A percentile compares a stretch with the other conserved stretches of the same genome.
Conservation (phyloP, 2,113 vertebrate genomes). For the Cricetomys ansorgei region DNA sequence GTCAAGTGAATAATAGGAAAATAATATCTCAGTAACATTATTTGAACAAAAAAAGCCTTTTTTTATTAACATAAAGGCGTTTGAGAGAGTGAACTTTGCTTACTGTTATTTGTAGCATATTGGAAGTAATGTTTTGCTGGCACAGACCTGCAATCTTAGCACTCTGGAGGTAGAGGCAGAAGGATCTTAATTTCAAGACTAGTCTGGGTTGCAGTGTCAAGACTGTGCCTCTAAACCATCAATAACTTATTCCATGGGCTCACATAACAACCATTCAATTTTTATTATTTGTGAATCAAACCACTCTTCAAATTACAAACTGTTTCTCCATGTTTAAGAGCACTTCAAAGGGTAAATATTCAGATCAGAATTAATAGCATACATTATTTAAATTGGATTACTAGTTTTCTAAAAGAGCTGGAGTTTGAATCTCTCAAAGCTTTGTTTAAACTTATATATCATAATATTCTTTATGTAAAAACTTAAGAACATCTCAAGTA, state of each 20-base stretch:
- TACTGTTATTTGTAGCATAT: neutral
- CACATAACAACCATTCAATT: neutral
- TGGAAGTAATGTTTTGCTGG: neutral
- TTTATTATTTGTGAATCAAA: neutral
- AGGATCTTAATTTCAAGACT: too few relatives aligned
- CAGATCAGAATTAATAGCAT: neutral
- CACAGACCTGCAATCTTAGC: neutral
- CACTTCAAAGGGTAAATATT: neutral
- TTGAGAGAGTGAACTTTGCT: neutral
- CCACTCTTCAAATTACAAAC: neutral
- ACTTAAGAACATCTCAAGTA: neutral
- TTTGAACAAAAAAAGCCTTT: neutral
- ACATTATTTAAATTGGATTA: neutral
- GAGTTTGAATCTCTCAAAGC: neutral
- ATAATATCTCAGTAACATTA: constrained; percentile 6
- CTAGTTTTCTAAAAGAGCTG: neutral
- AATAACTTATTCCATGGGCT: neutral
- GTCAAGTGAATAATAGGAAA: neutral
- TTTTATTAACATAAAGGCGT: neutral
- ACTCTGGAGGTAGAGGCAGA: neutral
- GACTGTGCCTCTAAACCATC: neutral
- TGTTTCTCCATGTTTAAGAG: neutral
- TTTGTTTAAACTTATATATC: neutral
- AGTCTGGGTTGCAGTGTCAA: neutral
- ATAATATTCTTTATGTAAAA: neutral